A percentile compares a stretch with the other conserved stretches of the same genome.
Conservation (phyloP, 2,797 vertebrate species). For the Alfaro cultratus region DNA sequence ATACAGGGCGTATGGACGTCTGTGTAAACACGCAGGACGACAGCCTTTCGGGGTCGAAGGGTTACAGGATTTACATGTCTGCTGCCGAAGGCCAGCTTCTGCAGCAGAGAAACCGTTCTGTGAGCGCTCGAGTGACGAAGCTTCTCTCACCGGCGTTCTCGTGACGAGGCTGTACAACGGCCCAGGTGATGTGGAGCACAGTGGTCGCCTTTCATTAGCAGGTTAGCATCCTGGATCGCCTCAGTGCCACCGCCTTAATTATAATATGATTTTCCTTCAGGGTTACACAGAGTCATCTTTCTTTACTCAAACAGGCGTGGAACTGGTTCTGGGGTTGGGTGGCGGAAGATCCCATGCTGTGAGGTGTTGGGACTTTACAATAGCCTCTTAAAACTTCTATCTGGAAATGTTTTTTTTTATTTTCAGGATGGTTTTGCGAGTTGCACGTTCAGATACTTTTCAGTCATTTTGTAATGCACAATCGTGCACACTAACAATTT, state of each 20-base stretch:
- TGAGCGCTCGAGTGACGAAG: conserved; percentile 69
- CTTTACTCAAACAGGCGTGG: conserved; percentile 69
- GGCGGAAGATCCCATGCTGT: conserved; percentile 33
- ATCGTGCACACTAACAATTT: neutral
- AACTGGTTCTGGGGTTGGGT: conserved; percentile 45
- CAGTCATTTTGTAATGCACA: neutral
- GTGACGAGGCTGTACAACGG: conserved; percentile 67
- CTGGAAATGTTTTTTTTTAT: neutral
- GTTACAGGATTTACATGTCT: conserved; percentile 47
- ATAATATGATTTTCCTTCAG: conserved; percentile 77
- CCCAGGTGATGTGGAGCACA: conserved; percentile 75
- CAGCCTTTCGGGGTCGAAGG: conserved; percentile 47
- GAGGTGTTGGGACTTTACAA: conserved; percentile 50
- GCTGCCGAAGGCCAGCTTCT: conserved; percentile 13
- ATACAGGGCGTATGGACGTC: conserved; percentile 51
- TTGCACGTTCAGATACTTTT: neutral
- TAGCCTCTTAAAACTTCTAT: conserved; percentile 13
- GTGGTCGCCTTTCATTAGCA: conserved; percentile 65
- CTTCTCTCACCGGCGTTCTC: conserved; percentile 71
- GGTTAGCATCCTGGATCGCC: conserved; percentile 34
- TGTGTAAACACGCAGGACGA: conserved; percentile 46
- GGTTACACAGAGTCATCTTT: conserved; percentile 73
- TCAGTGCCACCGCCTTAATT: conserved; percentile 67
- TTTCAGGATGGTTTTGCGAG: neutral
- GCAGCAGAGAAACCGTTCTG: conserved; percentile 71